A percentile compares a stretch with the other conserved stretches of the same genome.
Evolutionary conservation across 2,888 invertebrate genomes (phyloP).

Genomic region (Hemaris fuciformis): DNA sequence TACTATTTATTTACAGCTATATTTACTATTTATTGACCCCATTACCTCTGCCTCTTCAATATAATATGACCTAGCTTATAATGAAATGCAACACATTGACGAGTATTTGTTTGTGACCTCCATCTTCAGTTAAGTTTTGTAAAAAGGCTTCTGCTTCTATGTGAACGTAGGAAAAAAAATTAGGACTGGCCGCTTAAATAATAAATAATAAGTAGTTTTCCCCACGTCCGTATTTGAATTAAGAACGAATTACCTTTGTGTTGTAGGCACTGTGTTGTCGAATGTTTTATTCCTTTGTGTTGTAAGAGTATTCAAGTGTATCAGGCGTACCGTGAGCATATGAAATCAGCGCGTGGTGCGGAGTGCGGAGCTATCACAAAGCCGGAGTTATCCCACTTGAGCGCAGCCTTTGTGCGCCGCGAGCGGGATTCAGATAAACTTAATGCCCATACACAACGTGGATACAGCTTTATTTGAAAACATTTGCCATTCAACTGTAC

Average conservation of each 20-base stretch:
- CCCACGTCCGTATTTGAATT: too few species aligned
- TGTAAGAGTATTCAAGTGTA: neutral
- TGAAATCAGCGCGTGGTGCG: conserved; percentile 16
- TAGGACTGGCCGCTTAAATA: too few species aligned
- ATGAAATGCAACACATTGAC: too few species aligned
- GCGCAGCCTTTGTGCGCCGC: conserved; percentile 54
- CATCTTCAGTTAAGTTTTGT: too few species aligned
- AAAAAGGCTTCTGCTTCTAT: too few species aligned
- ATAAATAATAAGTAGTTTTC: too few species aligned
- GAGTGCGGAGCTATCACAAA: conserved; percentile 45
- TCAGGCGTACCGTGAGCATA: conserved; percentile 19
- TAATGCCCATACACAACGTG: conserved; percentile 34
- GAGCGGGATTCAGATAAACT: conserved; percentile 53
- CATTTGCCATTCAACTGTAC: neutral
- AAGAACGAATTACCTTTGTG: too few species aligned
- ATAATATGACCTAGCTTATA: neutral
- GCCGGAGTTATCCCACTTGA: conserved; percentile 63
- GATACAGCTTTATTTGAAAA: conserved; percentile 7
- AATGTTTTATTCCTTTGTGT: conserved; percentile 7
- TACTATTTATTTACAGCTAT: too few species aligned
- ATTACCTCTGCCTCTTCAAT: too few species aligned
- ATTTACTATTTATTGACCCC: too few species aligned
- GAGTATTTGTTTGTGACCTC: too few species aligned
- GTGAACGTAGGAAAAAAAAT: too few species aligned
- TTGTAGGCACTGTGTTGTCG: neutral